Conservation (phyloP, 2,888 invertebrate genomes). For the Eurytoma californica region DNA sequence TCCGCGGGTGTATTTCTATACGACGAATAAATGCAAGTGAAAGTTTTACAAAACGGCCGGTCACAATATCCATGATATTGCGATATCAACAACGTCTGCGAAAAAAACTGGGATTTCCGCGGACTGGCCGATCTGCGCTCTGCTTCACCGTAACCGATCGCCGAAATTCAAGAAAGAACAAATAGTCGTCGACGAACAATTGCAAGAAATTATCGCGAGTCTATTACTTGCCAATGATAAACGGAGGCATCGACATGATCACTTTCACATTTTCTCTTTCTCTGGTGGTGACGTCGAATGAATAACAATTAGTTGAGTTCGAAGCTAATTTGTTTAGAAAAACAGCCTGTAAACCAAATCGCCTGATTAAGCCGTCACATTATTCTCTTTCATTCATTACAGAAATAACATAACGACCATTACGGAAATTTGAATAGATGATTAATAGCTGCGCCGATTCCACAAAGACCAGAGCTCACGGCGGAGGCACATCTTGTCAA, state of each 20-base stretch:
- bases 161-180: background rate
- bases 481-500: too few relatives aligned
- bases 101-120: slow-evolving; percentile 19
- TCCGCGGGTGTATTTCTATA: background rate
- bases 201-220: background rate
- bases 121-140: background rate
- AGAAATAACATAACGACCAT: too few relatives aligned
- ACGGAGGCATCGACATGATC: slow-evolving; percentile 3
- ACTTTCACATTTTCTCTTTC: slow-evolving; percentile 43
- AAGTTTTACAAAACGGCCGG: slow-evolving; percentile 44
- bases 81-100: background rate
- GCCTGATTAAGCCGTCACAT: too few relatives aligned
- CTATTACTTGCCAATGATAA: background rate
- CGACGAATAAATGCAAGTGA: slow-evolving; percentile 44
- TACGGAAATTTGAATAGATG: too few relatives aligned
- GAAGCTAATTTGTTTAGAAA: too few relatives aligned
- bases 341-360: too few relatives aligned
- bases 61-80: slow-evolving; percentile 28
- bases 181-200: background rate
- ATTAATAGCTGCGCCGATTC: background rate
- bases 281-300: background rate
- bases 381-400: too few relatives aligned
- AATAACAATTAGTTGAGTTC: background rate
- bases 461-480: background rate
- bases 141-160: background rate